Evolutionary conservation across 2,113 vertebrate genomes (phyloP), one percentile per base, ranked within the genome.

Genomic region (Oryzias melastigma): DNA sequence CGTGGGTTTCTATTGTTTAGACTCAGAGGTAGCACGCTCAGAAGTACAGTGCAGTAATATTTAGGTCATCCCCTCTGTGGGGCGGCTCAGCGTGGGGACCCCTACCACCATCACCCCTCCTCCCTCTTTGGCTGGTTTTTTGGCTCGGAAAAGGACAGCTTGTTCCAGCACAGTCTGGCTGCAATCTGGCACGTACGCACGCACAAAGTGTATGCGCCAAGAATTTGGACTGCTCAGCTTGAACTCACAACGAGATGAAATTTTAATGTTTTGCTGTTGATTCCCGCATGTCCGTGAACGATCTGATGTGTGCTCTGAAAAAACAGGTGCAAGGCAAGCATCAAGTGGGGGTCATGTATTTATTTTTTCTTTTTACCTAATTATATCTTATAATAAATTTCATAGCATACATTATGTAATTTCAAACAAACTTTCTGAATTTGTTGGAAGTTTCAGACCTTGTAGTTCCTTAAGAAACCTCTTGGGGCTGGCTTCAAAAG

Each of bases 161-260:
- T 87, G 77, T 85, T 73, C 78, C 49, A 75, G 63, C 50, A 58
- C 45, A 57, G 52, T 56, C 49, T 76, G 58, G 40, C 45, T 65
- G 65, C 59, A 5, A 3, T 20, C 18, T 46, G n/a, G 15, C 46
- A n/a, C 1, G 1, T 13, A 40, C 25, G 24, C 12, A 45, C 40
- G 24, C 12, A 17, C 54, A 52, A 50, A 24, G 29, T 14, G n/a
- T 8, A 27, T 22, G 25, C 57, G 55, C 17, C 20, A 35, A 52
- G 35, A 20, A 22, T 56, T 22, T 44, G 6, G n/a, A 52, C 25
- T 14, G 7, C 13, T 55, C 16, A 15, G 14, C 52, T 29, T 14
- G 10, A 13, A 41, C 3, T 10, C 43, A 29, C 35, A 25, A 14
- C 35, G 3, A 35, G 53, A 1, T 15, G 5, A 40, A n/a, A 25